Conservation (phyloP, 30 jellyfish, hydroid and myxozoan species). For the Pelagia noctiluca region DNA sequence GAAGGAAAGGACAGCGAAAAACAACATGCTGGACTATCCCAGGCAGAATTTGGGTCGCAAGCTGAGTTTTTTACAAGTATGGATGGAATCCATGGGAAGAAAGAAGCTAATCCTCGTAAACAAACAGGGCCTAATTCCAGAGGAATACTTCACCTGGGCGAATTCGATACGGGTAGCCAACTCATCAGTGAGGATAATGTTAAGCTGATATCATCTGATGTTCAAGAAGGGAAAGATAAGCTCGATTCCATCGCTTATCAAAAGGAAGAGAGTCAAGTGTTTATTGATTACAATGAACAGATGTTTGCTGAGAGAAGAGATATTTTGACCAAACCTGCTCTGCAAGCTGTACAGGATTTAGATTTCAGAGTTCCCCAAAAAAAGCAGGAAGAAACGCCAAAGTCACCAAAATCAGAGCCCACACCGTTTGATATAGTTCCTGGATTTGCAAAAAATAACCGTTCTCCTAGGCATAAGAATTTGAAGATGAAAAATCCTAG, state of each 20-base stretch:
- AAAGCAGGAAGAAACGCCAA: not conserved
- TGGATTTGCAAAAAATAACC: not conserved
- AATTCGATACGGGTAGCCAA: slow-evolving; percentile 6
- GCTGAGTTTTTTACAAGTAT: too few relatives aligned
- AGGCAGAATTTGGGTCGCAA: too few relatives aligned
- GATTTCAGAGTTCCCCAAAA: too few relatives aligned
- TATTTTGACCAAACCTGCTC: too few relatives aligned
- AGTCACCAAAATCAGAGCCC: not conserved
- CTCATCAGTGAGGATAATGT: not conserved
- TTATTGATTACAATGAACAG: not conserved
- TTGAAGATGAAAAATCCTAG: not conserved
- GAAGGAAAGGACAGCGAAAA: too few relatives aligned
- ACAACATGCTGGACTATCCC: too few relatives aligned
- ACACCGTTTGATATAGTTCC: not conserved
- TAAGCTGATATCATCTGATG: not conserved
- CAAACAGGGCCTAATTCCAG: not conserved
- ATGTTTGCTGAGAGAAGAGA: not conserved
- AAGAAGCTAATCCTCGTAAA: not conserved
- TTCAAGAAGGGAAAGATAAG: not conserved
- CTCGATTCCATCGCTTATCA: not conserved
- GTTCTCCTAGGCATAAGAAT: not conserved
- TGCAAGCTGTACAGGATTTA: too few relatives aligned
- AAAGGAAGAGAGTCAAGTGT: not conserved
- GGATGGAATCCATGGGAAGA: too few relatives aligned
- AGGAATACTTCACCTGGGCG: not conserved